A percentile compares a stretch with the other conserved stretches of the same genome.
Conservation (phyloP, 35 echinoderm and acorn worm species). For the Holothuria glaberrima region DNA sequence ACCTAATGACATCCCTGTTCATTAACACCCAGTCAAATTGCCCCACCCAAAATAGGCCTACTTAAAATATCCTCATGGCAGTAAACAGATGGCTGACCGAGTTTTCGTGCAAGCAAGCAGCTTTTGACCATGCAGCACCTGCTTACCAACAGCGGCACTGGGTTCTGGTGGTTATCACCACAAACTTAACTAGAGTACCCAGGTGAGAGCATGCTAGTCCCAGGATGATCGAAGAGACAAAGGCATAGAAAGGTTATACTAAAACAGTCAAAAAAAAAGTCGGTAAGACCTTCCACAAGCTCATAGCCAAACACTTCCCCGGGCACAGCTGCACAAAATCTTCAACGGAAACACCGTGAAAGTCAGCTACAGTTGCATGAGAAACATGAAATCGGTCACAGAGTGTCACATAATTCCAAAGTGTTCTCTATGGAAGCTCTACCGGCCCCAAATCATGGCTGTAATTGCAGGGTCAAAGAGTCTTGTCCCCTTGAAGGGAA, state of each 20-base stretch:
- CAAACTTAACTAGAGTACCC: neutral
- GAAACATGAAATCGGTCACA: too few species aligned
- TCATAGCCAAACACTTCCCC: neutral
- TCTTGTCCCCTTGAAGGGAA: too few species aligned
- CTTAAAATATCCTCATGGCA: constrained; percentile 31
- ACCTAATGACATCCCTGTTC: constrained; percentile 16
- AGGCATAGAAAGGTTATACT: neutral
- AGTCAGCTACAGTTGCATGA: constrained; percentile 19
- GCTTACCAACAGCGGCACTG: neutral
- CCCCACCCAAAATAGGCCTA: constrained; percentile 39
- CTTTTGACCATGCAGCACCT: neutral
- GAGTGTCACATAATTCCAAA: too few species aligned
- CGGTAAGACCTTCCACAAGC: neutral
- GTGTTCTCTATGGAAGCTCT: too few species aligned
- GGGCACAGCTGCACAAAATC: neutral
- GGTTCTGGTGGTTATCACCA: neutral
- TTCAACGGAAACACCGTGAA: constrained; percentile 28
- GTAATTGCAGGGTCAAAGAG: too few species aligned
- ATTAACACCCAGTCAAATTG: constrained; percentile 53
- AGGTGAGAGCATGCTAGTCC: neutral
- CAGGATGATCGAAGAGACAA: neutral
- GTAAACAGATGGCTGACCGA: neutral
- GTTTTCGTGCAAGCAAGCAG: neutral
- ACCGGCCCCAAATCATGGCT: too few species aligned
- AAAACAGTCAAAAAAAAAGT: constrained; percentile 1